phyloP scores from a whole-genome alignment of 2,113 vertebrate species.

The Cranoglanis bouderius region DNA sequence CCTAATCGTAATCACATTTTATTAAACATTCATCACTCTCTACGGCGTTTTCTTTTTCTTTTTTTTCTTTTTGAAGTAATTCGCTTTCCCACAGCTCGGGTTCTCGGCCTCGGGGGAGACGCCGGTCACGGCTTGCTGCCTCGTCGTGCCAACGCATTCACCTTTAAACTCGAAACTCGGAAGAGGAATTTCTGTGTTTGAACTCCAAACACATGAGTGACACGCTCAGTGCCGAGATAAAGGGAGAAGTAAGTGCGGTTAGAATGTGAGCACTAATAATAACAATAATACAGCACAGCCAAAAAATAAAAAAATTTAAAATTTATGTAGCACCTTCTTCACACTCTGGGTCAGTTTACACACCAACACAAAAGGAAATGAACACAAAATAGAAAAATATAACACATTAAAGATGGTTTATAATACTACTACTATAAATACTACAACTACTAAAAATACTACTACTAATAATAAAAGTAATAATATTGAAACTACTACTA shows the following conservation, averaged over 20 bases:
- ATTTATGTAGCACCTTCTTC: background rate
- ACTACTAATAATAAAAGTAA: background rate
- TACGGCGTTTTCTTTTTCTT: background rate
- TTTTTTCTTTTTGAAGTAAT: background rate
- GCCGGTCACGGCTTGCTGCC: conserved; percentile 37
- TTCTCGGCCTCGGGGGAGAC: conserved; percentile 41
- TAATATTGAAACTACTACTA: background rate
- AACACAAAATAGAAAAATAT: background rate
- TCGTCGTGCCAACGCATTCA: conserved; percentile 18
- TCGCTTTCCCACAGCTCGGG: conserved; percentile 43
- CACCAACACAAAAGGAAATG: background rate
- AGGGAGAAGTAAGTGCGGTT: background rate
- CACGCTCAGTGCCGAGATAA: background rate
- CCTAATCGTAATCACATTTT: background rate
- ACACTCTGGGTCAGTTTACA: background rate
- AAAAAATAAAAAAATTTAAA: no score
- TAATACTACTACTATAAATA: background rate
- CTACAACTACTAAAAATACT: background rate
- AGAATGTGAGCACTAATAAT: background rate
- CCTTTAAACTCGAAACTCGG: conserved; percentile 34
- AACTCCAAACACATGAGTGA: conserved; percentile 34
- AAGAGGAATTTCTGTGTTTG: conserved; percentile 32
- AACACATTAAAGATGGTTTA: background rate
- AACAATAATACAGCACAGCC: background rate
- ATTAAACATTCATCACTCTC: conserved; percentile 35